phyloP scores from a whole-genome alignment of 2,113 vertebrate species.

The Helogale parvula region DNA sequence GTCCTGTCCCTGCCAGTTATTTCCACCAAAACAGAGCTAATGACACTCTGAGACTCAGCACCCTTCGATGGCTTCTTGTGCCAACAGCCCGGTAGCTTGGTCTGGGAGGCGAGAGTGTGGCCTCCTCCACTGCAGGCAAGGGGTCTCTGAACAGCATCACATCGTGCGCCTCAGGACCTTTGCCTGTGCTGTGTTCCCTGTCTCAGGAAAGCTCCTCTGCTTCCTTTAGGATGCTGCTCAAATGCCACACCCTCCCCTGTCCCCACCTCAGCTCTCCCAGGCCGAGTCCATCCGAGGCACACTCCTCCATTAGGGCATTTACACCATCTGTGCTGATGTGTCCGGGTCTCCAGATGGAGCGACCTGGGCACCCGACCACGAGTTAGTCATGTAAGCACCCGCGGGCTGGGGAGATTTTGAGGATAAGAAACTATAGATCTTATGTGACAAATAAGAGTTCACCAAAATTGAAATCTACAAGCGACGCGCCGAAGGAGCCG shows the following conservation, averaged over 20 bases:
- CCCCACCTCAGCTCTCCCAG: neutral
- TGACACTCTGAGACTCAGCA: neutral
- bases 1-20: neutral
- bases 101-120: neutral
- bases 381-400: accelerated
- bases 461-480: neutral
- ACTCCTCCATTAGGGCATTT: accelerated
- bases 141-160: neutral
- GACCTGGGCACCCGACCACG: accelerated
- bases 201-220: neutral
- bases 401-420: no score
- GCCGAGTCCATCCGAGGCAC: neutral
- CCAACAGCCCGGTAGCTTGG: neutral
- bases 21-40: slow-evolving; percentile 34
- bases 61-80: neutral
- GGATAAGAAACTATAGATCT: neutral
- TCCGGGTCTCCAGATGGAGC: neutral
- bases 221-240: neutral
- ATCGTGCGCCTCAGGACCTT: neutral
- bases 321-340: accelerated
- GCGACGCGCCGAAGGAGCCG: neutral
- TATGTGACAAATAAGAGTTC: neutral
- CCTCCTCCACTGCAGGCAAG: neutral
- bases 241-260: neutral
- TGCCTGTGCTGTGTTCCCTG: accelerated